Evolutionary conservation across 2,888 invertebrate genomes (phyloP), one percentile per base, ranked within the genome.

Genomic region (Tiliacea aurago): DNA sequence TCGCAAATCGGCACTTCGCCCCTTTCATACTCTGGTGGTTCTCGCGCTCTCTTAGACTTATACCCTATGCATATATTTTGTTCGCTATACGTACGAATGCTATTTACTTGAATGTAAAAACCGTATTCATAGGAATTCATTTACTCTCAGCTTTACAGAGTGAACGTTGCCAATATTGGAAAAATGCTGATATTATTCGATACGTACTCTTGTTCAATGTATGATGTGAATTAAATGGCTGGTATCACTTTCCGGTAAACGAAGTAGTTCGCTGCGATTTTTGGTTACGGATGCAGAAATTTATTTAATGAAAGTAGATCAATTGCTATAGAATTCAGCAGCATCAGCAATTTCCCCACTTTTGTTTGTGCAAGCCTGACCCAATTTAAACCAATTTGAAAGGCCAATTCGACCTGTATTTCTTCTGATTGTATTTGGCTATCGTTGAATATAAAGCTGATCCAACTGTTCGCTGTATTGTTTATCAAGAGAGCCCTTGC

Each of bases 341-440:
- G 84, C 89, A 89, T 93, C 91, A 90, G 92, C 93, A 90, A 90
- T 92, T 92, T 91, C 87, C 88, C 87, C 89, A 91, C 87, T 91
- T 92, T 92, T 94, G 93, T 95, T 95, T 95, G 93, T 92, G 90
- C 90, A 93, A 92, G 91, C 90, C 91, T 92, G 95, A 94, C 94
- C 95, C 94, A 93, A 94, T 95, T 95, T 93, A 91, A 93, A 91
- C 88, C 93, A 93, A 94, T 94, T 94, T 93, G 91, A 94, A 94
- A 94, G 90, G 93, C 92, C 94, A 94, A 94, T 94, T 92, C 91
- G 88, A 94, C 92, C 93, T 93, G 93, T 92, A 93, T 91, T 94
- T 91, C 94, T 94, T 93, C 90, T 92, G 91, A 94, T 94, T 94
- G 92, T 93, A 91, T 94, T 94, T 93, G 92, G 88, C 87, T 90